A percentile compares a stretch with the other conserved stretches of the same genome.
phyloP scores from a whole-genome alignment of 2,888 invertebrate genomes.

The Sinhomidia bicolor region DNA sequence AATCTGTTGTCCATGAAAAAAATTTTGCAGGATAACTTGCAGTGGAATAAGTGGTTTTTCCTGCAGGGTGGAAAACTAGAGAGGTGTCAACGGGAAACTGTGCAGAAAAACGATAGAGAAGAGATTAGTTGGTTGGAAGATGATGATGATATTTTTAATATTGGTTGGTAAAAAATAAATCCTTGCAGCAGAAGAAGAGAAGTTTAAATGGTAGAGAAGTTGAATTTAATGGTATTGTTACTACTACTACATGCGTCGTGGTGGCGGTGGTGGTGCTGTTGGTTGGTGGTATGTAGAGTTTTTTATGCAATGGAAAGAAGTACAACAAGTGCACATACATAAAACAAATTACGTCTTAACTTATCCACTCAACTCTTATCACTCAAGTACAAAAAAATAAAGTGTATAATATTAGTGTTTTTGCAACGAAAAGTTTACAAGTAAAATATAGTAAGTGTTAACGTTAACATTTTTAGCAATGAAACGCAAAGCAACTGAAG shows the following conservation, averaged over 20 bases:
- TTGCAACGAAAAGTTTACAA: neutral
- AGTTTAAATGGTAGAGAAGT: neutral
- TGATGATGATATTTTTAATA: neutral
- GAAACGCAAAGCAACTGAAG: slow-evolving; percentile 62
- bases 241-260: neutral
- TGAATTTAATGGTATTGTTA: neutral
- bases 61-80: too few species aligned
- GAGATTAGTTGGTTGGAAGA: neutral
- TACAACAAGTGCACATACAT: slow-evolving; percentile 4
- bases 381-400: neutral
- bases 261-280: neutral
- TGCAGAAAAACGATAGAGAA: too few species aligned
- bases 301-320: neutral
- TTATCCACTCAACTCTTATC: slow-evolving; percentile 2
- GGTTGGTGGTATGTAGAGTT: neutral
- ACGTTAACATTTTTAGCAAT: neutral
- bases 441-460: neutral
- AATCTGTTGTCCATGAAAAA: slow-evolving; percentile 6
- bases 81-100: too few species aligned
- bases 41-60: too few species aligned
- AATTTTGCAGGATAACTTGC: neutral
- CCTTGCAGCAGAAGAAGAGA: too few species aligned
- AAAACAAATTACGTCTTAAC: slow-evolving; percentile 14
- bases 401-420: neutral
- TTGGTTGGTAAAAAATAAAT: neutral